Conservation (phyloP, 2,113 vertebrate species). For the Elaphurus davidianus region DNA sequence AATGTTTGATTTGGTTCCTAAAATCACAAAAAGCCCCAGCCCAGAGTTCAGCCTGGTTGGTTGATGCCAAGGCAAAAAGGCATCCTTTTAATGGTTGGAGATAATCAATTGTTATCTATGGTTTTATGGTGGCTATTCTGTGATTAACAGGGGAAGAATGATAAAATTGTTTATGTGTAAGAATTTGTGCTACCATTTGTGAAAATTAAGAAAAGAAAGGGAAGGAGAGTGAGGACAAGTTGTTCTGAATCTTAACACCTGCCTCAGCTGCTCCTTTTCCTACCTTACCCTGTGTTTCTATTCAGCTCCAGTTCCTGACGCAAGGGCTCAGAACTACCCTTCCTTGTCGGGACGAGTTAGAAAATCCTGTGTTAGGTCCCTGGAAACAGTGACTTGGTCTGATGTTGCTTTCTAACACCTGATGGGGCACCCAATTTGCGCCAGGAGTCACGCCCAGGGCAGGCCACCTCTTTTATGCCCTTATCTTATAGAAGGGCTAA, state of each 20-base stretch:
- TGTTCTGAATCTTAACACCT: not conserved
- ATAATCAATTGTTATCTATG: not conserved
- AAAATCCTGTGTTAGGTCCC: not conserved
- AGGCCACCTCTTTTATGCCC: not conserved
- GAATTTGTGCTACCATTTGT: not conserved
- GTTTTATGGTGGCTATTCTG: not conserved
- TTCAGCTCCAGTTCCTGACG: not conserved
- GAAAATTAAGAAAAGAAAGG: not conserved
- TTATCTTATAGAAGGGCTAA: not conserved
- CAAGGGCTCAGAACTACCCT: not conserved
- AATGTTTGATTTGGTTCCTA: not conserved
- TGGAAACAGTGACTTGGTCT: not conserved
- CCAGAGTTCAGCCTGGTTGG: not conserved
- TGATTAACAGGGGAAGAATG: not conserved
- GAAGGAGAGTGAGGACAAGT: not conserved
- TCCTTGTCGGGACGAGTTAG: not conserved
- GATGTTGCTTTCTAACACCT: not conserved
- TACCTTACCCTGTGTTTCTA: not conserved
- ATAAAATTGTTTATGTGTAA: not conserved
- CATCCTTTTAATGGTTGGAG: not conserved
- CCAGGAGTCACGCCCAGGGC: not conserved
- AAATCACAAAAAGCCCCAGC: not conserved
- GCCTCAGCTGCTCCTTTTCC: not conserved
- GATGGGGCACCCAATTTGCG: not conserved
- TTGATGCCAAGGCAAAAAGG: not conserved